These are phyloP conservation scores for Drosophila pachea DNA, from an alignment of 1,140 invertebrate species.

Conservation along the genomic window DNA sequence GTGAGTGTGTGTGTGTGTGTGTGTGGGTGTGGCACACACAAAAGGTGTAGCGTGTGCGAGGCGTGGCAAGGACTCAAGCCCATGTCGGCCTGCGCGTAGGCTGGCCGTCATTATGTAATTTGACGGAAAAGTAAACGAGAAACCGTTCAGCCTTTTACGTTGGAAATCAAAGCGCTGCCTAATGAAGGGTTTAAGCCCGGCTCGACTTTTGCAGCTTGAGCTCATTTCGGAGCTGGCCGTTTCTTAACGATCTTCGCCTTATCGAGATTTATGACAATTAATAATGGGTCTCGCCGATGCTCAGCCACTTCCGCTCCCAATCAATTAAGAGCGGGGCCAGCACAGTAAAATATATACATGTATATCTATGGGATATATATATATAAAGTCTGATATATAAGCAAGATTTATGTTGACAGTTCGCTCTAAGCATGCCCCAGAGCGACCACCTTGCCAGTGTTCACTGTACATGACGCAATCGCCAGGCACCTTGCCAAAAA, in stretches of 20 bases:
- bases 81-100: conserved; percentile 39
- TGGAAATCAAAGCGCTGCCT: conserved; percentile 39
- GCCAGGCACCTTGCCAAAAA: conserved; percentile 66
- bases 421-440: conserved; percentile 12
- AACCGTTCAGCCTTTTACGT: conserved; percentile 15
- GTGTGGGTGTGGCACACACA: conserved; percentile 36
- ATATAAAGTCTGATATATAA: conserved; percentile 31
- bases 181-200: conserved; percentile 36
- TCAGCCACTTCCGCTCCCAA: conserved; percentile 69
- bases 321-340: conserved; percentile 54
- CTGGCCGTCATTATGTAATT: conserved; percentile 73
- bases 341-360: conserved; percentile 60
- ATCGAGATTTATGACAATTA: conserved; percentile 78
- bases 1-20: conserved; percentile 41
- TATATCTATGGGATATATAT: conserved; percentile 2
- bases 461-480: conserved; percentile 57
- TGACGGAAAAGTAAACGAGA: conserved; percentile 56
- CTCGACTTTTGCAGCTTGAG: conserved; percentile 59
- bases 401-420: conserved; percentile 66
- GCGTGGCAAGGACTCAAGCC: conserved; percentile 46
- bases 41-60: conserved; percentile 10
- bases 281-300: conserved; percentile 68
- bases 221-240: conserved; percentile 28
- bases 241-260: conserved; percentile 56
- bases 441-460: conserved; percentile 55